Evolutionary conservation across 2,888 invertebrate genomes (phyloP).

Genomic region (Drosophila subsilvestris): DNA sequence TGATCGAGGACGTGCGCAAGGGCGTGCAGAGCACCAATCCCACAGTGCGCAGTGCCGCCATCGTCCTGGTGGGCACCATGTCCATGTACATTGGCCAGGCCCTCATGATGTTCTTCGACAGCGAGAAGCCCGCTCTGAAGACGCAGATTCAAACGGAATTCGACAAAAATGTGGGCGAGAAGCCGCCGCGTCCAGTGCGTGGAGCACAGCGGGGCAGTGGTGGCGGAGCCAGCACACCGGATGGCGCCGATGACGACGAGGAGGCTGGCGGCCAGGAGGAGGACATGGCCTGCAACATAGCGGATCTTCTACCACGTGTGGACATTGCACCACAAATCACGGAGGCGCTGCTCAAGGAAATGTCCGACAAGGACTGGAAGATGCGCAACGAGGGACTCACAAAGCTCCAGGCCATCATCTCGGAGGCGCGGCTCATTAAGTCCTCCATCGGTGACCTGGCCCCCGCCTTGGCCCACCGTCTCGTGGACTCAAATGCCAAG

Average conservation of each 20-base stretch:
- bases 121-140: slow-evolving; percentile 92
- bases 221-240: slow-evolving; percentile 41
- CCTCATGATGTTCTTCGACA: slow-evolving; percentile 91
- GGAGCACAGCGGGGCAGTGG: slow-evolving; percentile 84
- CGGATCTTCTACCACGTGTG: slow-evolving; percentile 90
- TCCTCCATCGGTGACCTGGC: slow-evolving; percentile 93
- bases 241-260: slow-evolving; percentile 59
- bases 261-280: slow-evolving; percentile 76
- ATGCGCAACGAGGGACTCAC: slow-evolving; percentile 85
- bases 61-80: slow-evolving; percentile 87
- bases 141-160: slow-evolving; percentile 94
- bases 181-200: slow-evolving; percentile 90
- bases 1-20: slow-evolving; percentile 92
- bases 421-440: slow-evolving; percentile 91
- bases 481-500: slow-evolving; percentile 96
- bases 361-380: slow-evolving; percentile 97
- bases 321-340: slow-evolving; percentile 94
- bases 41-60: slow-evolving; percentile 90
- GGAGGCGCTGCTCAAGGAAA: slow-evolving; percentile 90
- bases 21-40: slow-evolving; percentile 94
- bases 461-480: slow-evolving; percentile 89
- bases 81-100: slow-evolving; percentile 92
- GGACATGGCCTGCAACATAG: slow-evolving; percentile 84
- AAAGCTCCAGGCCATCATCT: slow-evolving; percentile 83
- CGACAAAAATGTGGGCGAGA: slow-evolving; percentile 91